Percentiles rank a stretch among this genome's conserved stretches.
Evolutionary conservation across 1,140 invertebrate genomes (phyloP).

Genomic region (Nixonia krombeini): DNA sequence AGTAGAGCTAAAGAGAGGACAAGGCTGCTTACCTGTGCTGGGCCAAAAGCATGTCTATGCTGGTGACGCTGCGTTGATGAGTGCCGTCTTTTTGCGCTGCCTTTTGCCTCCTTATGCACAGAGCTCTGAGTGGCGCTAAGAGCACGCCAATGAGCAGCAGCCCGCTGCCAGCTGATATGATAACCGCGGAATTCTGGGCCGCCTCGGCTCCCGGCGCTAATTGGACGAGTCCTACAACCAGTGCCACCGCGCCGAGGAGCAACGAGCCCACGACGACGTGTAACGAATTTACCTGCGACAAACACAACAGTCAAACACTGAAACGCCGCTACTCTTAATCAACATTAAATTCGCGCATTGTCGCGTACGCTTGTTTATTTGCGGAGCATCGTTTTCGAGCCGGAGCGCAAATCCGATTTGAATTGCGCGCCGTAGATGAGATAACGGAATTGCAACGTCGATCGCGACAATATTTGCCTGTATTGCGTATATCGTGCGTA

Average conservation of each 20-base stretch:
- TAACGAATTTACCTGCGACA: conserved; percentile 77
- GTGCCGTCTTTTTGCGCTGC: conserved; percentile 61
- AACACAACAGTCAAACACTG: conserved; percentile 2
- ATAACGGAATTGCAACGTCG: no score
- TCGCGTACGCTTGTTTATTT: no score
- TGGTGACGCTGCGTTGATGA: conserved; percentile 66
- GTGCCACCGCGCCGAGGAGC: conserved; percentile 79
- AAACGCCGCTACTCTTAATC: no score
- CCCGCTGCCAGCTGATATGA: conserved; percentile 77
- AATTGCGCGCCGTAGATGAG: no score
- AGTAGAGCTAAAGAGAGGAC: no score
- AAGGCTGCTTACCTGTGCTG: conserved; percentile 63
- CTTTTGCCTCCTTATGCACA: conserved; percentile 62
- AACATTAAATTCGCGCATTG: no score
- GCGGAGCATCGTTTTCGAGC: no score
- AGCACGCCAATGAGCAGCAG: conserved; percentile 68
- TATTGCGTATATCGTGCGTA: no score
- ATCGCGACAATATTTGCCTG: no score
- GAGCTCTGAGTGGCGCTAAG: conserved; percentile 57
- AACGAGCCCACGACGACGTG: conserved; percentile 82
- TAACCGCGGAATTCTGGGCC: conserved; percentile 79
- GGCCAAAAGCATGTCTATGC: conserved; percentile 66
- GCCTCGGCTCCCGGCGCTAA: conserved; percentile 84
- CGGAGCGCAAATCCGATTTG: no score
- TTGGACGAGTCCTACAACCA: conserved; percentile 85